A percentile compares a stretch with the other conserved stretches of the same genome.
These are phyloP conservation scores for Trimorus sp. DNA, from an alignment of 2,888 invertebrate species.

Conservation along the genomic window DNA sequence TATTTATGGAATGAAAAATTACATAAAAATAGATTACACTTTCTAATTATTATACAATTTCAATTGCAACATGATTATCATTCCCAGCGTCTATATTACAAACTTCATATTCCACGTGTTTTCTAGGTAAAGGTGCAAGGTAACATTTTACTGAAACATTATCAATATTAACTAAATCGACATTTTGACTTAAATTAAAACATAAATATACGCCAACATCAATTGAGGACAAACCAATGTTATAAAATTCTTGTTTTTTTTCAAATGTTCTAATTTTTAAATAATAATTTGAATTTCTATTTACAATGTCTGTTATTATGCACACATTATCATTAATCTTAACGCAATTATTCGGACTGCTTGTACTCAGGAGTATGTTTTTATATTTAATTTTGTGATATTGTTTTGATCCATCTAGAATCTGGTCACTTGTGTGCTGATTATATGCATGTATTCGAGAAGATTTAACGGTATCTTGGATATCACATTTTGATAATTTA, in stretches of 20 bases:
- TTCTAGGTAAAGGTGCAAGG: too few relatives aligned
- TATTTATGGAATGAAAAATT: too few relatives aligned
- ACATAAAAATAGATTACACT: too few relatives aligned
- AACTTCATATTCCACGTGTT: too few relatives aligned
- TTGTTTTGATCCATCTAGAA: not conserved
- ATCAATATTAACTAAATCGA: too few relatives aligned
- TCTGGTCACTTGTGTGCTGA: not conserved
- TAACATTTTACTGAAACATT: too few relatives aligned
- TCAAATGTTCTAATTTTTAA: too few relatives aligned
- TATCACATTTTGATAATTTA: not conserved
- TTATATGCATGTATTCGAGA: slow-evolving; percentile 6
- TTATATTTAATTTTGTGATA: slow-evolving; percentile 4
- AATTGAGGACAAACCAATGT: not conserved
- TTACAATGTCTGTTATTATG: not conserved
- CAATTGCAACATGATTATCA: too few relatives aligned
- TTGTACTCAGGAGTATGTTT: not conserved
- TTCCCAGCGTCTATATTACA: too few relatives aligned
- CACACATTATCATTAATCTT: not conserved
- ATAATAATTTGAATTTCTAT: not conserved
- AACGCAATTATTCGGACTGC: not conserved
- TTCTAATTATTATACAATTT: too few relatives aligned
- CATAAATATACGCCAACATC: not conserved
- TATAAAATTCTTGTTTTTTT: not conserved
- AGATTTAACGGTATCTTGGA: not conserved
- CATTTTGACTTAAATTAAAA: too few relatives aligned